Evolutionary conservation across 2,113 vertebrate genomes (phyloP).

Genomic region (Carassius auratus): DNA sequence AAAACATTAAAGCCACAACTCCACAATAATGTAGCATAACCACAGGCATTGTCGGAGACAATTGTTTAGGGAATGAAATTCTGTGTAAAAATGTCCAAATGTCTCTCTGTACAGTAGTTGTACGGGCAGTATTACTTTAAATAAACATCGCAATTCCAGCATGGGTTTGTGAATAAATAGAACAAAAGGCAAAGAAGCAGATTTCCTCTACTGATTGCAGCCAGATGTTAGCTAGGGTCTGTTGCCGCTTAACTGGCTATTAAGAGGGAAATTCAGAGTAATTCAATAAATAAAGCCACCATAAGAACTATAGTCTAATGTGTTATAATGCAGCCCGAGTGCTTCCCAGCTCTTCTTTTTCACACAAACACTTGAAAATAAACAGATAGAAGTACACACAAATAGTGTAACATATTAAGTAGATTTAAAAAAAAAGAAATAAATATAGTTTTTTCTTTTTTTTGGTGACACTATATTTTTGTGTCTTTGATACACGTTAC

Average conservation of each 20-base stretch:
- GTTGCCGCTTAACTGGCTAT: conserved; percentile 75
- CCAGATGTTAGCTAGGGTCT: conserved; percentile 78
- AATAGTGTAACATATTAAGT: background rate
- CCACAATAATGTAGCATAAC: conserved; percentile 12
- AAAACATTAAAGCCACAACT: conserved; percentile 37
- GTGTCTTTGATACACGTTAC: no score
- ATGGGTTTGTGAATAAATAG: conserved; percentile 73
- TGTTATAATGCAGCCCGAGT: conserved; percentile 72
- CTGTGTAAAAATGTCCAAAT: conserved; percentile 62
- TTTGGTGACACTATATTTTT: no score
- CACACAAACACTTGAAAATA: conserved; percentile 27
- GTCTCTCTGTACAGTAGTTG: conserved; percentile 72
- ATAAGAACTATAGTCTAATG: conserved; percentile 72
- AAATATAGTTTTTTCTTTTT: background rate
- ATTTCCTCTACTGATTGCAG: conserved; percentile 73
- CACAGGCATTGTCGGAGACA: conserved; percentile 50
- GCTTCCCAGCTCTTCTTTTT: conserved; percentile 46
- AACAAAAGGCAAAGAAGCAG: conserved; percentile 69
- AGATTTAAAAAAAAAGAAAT: no score
- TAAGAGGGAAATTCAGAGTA: conserved; percentile 77
- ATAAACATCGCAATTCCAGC: conserved; percentile 75
- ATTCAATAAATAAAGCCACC: conserved; percentile 81
- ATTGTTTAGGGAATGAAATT: conserved; percentile 56
- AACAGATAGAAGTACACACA: background rate
- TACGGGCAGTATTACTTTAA: conserved; percentile 76